Evolutionary conservation across 1,140 invertebrate species (phyloP).

Genomic region (Saccostrea glomerata): DNA sequence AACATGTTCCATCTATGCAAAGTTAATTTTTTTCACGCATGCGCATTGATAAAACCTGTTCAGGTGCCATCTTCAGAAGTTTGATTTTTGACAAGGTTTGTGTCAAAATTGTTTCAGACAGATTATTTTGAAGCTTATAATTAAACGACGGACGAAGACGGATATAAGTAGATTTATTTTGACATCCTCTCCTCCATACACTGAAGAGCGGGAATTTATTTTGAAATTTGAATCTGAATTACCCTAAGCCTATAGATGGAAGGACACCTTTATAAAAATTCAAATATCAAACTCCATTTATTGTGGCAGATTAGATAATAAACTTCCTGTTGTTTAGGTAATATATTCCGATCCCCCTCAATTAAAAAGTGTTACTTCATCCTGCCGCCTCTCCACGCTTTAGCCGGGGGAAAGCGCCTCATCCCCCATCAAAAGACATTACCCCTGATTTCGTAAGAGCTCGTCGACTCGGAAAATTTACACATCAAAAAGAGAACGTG

Average conservation of each 20-base stretch:
- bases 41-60: not conserved
- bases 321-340: constrained; percentile 32
- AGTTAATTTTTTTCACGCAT: no score
- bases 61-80: not conserved
- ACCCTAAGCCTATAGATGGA: not conserved
- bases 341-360: constrained; percentile 23
- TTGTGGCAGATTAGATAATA: constrained; percentile 8
- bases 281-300: constrained; percentile 27
- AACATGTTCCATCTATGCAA: not conserved
- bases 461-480: constrained; percentile 19
- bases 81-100: not conserved
- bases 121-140: not conserved
- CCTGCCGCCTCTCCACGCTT: not conserved
- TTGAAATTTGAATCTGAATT: constrained; percentile 21
- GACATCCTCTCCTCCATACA: not conserved
- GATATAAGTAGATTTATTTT: not conserved
- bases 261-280: constrained; percentile 17
- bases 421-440: constrained; percentile 21
- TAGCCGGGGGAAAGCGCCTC: constrained; percentile 17
- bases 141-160: not conserved
- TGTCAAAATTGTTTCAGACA: not conserved
- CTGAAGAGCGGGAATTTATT: constrained; percentile 1
- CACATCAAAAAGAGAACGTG: constrained; percentile 33
- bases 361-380: constrained; percentile 31
- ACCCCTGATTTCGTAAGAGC: constrained; percentile 26